phyloP scores from a whole-genome alignment of 2,797 vertebrate species.

The Acanthopagrus latus region DNA sequence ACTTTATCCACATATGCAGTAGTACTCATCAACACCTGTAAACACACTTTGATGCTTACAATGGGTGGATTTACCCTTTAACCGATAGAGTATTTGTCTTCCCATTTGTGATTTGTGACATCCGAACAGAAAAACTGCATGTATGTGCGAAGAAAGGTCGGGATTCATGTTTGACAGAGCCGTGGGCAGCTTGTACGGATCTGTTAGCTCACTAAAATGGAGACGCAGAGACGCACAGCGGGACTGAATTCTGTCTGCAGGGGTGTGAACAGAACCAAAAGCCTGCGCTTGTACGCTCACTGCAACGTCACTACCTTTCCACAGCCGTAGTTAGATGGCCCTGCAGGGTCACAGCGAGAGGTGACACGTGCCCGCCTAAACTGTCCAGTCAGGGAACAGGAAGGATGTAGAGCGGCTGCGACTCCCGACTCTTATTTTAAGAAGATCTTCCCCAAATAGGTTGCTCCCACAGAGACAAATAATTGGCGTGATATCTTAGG shows the following conservation, averaged over 20 bases:
- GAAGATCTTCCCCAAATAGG: constrained; percentile 82
- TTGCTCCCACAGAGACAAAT: constrained; percentile 84
- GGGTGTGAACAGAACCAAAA: constrained; percentile 74
- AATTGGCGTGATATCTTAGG: constrained; percentile 85
- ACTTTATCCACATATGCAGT: too few relatives aligned
- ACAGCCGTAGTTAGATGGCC: constrained; percentile 58
- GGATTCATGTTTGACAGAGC: constrained; percentile 55
- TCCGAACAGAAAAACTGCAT: background rate
- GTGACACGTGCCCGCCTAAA: constrained; percentile 65
- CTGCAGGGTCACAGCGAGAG: constrained; percentile 68
- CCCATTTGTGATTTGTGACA: constrained; percentile 22
- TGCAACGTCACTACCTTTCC: constrained; percentile 68
- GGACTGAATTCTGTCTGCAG: constrained; percentile 71
- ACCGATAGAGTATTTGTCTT: constrained; percentile 12
- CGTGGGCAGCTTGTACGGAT: constrained; percentile 60
- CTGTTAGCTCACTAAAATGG: constrained; percentile 74
- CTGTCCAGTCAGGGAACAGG: constrained; percentile 76
- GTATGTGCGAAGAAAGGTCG: constrained; percentile 35
- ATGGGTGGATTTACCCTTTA: background rate
- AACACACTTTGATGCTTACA: too few relatives aligned
- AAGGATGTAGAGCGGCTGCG: constrained; percentile 58
- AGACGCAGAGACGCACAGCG: constrained; percentile 66
- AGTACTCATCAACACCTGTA: too few relatives aligned
- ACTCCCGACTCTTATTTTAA: constrained; percentile 73
- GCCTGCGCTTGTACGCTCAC: constrained; percentile 46